Percentiles rank a stretch among this genome's conserved stretches.
Conservation (phyloP, 2,797 vertebrate species). For the Artibeus lituratus region DNA sequence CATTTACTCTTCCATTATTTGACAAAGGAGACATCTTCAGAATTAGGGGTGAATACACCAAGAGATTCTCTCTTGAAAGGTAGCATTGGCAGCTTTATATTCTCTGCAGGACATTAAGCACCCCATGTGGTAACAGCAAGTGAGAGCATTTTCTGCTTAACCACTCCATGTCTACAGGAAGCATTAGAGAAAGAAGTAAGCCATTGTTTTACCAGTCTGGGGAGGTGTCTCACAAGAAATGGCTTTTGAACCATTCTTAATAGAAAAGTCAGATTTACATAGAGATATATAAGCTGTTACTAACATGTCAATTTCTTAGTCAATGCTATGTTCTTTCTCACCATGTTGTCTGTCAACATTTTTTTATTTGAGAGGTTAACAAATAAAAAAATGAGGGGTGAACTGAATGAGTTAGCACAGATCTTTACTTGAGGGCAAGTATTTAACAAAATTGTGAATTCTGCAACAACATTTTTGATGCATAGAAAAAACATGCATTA, state of each 20-base stretch:
- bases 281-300: not conserved
- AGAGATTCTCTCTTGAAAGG: not conserved
- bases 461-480: not conserved
- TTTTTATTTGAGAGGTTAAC: not conserved
- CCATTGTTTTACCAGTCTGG: not conserved
- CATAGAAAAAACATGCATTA: not conserved
- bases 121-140: not conserved
- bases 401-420: not conserved
- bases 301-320: not conserved
- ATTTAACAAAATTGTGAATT: not conserved
- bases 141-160: not conserved
- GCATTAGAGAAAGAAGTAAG: not conserved
- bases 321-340: not conserved
- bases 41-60: not conserved
- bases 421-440: not conserved
- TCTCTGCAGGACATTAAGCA: not conserved
- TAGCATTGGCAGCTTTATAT: not conserved
- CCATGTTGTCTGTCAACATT: not conserved
- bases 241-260: not conserved
- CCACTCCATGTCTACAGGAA: not conserved
- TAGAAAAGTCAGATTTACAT: not conserved
- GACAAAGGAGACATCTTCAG: slow-evolving; percentile 29
- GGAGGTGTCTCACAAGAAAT: not conserved
- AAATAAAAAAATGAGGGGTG: too few relatives aligned
- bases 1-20: slow-evolving; percentile 27